Base-by-base conservation (phyloP, 2,113 vertebrate species). In the Genyomyrus donnyi region DNA sequence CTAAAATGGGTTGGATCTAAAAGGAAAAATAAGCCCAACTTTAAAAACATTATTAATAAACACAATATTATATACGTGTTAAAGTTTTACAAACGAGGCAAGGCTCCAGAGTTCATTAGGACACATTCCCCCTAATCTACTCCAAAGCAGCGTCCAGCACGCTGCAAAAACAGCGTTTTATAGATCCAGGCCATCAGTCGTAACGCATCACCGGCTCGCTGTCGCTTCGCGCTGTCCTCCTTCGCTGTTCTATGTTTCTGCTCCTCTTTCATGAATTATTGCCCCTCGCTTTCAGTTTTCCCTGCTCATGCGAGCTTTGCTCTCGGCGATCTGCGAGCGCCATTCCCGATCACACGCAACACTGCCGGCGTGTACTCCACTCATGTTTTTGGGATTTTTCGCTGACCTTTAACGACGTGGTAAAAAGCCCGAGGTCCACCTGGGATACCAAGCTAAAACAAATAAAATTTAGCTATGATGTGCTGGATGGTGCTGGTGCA, bases 151-250 rank as follows among this genome's bases (percentile, higher is more conserved):
- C 53, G 53, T 21, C 53, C 19, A 91, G 89, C 84, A 91, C 93
- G 89, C 85, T 91, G 90, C 91, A 88, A 89, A 91, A 90, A 90
- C 93, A 92, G 92, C 91, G 91, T 89, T 85, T 93, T 93, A 87
- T 92, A 90, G 90, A 93, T 91, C 92, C 93, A 92, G 93, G 93
- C 92, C 94, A 93, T 89, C 42, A 91, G 90, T 91, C 53, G 90
- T 90, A 83, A 90, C 90, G 88, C 92, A 91, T 83, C 74, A 91
- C 19, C 62, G 90, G 90, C 88, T 89, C 92, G 91, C 93, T 91
- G 24, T 39, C 19, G 88, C 7, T 77, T 39, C 13, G 13, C 62
- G n/a, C 88, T 49, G 84, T 45, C 84, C 93, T 94, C 92, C 92
- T 94, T 91, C 89, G 70, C 90, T 17, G 83, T 83, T 90, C 91